Percentiles rank a stretch among this genome's conserved stretches.
Conservation (phyloP, 2,797 vertebrate species). For the Mus minutoides region DNA sequence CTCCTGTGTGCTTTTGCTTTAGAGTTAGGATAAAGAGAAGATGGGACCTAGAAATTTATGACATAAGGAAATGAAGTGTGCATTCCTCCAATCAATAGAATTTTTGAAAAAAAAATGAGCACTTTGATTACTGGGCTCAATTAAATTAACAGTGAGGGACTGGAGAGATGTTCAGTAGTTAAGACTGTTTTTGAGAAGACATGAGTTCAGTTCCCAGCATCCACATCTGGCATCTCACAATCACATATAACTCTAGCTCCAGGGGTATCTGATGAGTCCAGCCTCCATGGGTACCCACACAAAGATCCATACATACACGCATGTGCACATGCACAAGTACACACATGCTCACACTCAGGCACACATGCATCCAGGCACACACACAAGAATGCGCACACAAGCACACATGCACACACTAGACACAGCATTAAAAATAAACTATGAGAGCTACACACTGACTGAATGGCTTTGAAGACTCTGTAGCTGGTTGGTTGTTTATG, state of each 20-base stretch:
- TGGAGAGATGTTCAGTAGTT: background rate
- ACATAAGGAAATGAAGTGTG: background rate
- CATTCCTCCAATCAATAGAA: background rate
- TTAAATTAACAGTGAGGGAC: background rate
- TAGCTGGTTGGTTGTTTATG: background rate
- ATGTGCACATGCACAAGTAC: background rate
- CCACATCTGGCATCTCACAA: background rate
- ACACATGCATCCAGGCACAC: background rate
- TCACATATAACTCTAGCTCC: background rate
- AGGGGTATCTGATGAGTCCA: background rate
- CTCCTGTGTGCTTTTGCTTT: slow-evolving; percentile 23
- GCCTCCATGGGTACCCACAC: background rate
- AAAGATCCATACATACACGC: background rate
- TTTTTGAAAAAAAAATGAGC: background rate
- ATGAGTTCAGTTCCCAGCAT: background rate
- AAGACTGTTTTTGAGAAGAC: background rate
- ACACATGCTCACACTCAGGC: background rate
- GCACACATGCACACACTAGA: background rate
- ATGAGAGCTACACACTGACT: background rate
- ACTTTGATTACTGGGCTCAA: background rate
- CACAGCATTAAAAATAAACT: background rate
- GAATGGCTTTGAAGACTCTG: background rate
- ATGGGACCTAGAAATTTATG: background rate
- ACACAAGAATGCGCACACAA: too few relatives aligned
- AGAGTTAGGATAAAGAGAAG: background rate